Evolutionary conservation across 2,113 vertebrate genomes (phyloP).

Genomic region (Laticauda laticaudata): DNA sequence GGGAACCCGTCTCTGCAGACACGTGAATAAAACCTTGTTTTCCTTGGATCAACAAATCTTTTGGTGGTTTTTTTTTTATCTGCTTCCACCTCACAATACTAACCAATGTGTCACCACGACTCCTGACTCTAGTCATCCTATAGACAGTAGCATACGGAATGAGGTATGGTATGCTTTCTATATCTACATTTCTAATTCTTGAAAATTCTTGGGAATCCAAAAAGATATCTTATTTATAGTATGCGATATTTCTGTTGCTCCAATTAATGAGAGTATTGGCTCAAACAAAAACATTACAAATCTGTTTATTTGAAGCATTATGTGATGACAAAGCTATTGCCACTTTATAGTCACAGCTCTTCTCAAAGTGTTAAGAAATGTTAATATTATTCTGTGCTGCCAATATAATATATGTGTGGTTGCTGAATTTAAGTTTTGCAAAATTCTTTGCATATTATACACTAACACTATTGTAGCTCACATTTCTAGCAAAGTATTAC

Average conservation of each 20-base stretch:
- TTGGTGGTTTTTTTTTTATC: too few species aligned
- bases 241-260: background rate
- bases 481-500: background rate
- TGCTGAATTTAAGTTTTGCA: background rate
- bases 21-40: too few species aligned
- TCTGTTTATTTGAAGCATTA: background rate
- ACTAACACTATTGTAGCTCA: background rate
- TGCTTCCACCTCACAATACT: too few species aligned
- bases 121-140: background rate
- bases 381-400: background rate
- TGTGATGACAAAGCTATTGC: background rate
- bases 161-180: background rate
- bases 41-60: too few species aligned
- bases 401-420: background rate
- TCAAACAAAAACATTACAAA: background rate
- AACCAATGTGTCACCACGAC: too few species aligned
- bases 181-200: background rate
- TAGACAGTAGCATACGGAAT: background rate
- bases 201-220: background rate
- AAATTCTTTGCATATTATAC: background rate
- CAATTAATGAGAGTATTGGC: background rate
- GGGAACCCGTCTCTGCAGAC: too few species aligned
- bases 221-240: background rate
- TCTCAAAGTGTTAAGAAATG: background rate
- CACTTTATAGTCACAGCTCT: background rate